Base-by-base conservation (phyloP, 2,797 vertebrate species). In the Glyptemys insculpta region DNA sequence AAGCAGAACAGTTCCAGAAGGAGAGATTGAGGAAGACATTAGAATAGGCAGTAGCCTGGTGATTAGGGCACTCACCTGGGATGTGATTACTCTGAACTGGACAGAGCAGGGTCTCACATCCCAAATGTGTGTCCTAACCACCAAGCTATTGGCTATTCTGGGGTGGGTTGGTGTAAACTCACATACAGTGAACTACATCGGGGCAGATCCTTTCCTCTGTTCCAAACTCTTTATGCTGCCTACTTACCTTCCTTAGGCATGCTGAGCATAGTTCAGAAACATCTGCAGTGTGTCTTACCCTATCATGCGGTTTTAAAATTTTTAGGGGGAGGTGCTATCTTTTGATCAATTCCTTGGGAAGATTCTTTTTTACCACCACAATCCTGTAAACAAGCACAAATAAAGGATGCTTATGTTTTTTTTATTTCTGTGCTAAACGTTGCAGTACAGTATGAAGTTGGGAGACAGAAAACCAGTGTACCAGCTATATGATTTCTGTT, bases 401-500 rank as follows among this genome's bases (percentile, higher is more conserved):
- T 87, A 89, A 15, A 87, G 34, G 52, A 83, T 92, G 52, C 23
- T 92, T 59, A 8, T 88, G 21, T 91, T 90, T 91, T 91, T 93
- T 88, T 90, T 47, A 78, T 62, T 94, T 87, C 92, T 85, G 16
- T 79, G 68, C 62, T 65, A 95, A 94, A 41, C 82, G 15, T 83
- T 93, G 25, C 59, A 50, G 31, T 79, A 79, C 47, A 50, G 47
- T 19, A 79, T 79, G 78, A 52, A 52, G 31, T 12, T 79, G 27
- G 18, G 9, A 79, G 56, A 18, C 11, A 29, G 8, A 85, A 93
- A 74, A 7, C 79, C 68, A 81, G 59, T 95, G 85, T 92, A 94
- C 95, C 87, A 88, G 27, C 53, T 94, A 57, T 79, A 62, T 86
- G 94, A 78, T 78, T 27, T 90, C 49, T 87, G 54, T 76, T 92